Percentiles rank a stretch among this genome's conserved stretches.
phyloP scores from a whole-genome alignment of 2,888 invertebrate genomes.

The Oeneis ivallda region DNA sequence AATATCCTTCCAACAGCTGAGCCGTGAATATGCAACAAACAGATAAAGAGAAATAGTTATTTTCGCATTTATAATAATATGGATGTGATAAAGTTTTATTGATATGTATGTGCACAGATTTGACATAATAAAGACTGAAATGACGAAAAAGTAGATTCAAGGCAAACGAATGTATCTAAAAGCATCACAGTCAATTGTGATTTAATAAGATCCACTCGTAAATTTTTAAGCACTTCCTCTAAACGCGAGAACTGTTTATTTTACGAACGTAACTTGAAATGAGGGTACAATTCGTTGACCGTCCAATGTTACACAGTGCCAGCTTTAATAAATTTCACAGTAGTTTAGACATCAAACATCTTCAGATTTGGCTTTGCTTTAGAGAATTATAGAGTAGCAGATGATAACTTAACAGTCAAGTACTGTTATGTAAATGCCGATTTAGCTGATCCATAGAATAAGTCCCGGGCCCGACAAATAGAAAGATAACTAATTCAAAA shows the following conservation, averaged over 20 bases:
- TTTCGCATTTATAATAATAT: too few species aligned
- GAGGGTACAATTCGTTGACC: slow-evolving; percentile 73
- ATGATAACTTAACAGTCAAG: too few species aligned
- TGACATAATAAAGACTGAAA: background rate
- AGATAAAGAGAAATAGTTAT: too few species aligned
- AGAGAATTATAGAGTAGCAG: background rate
- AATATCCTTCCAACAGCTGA: too few species aligned
- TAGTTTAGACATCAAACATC: background rate
- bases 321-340: slow-evolving; percentile 26
- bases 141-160: background rate
- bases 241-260: slow-evolving; percentile 67
- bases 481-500: too few species aligned
- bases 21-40: too few species aligned
- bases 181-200: background rate
- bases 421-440: too few species aligned
- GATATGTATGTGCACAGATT: too few species aligned
- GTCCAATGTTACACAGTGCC: slow-evolving; percentile 38
- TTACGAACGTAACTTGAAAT: slow-evolving; percentile 71
- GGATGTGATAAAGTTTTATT: too few species aligned
- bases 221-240: slow-evolving; percentile 80
- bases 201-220: slow-evolving; percentile 72
- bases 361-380: background rate
- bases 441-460: too few species aligned
- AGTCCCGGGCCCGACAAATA: too few species aligned
- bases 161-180: background rate